Conservation (phyloP, 2,797 vertebrate species). For the Chelonia mydas region DNA sequence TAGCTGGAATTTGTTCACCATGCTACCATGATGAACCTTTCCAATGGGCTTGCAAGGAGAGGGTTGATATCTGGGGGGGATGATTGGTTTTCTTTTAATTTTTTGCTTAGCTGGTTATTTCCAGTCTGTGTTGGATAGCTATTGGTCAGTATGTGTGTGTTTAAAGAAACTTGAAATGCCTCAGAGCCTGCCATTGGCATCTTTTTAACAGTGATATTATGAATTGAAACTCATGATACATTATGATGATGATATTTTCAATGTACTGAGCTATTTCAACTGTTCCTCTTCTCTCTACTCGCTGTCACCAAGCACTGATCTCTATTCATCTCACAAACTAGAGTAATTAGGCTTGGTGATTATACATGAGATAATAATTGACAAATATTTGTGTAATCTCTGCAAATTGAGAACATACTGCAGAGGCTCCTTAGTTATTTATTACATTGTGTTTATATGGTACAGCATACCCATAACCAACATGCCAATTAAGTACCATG, state of each 20-base stretch:
- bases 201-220: not conserved
- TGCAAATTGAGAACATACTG: accelerated
- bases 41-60: not conserved
- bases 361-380: not conserved
- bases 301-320: not conserved
- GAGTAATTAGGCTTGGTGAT: not conserved
- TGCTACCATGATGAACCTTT: not conserved
- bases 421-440: not conserved
- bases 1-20: not conserved
- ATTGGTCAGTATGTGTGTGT: accelerated
- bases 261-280: not conserved
- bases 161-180: not conserved
- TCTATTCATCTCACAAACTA: not conserved
- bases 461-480: accelerated
- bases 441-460: accelerated
- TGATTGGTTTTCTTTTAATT: not conserved
- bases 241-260: not conserved
- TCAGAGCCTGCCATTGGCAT: not conserved
- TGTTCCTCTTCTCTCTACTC: not conserved
- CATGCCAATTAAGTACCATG: accelerated
- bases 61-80: not conserved
- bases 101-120: not conserved
- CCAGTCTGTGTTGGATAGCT: not conserved
- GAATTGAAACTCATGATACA: not conserved
- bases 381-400: not conserved